Evolutionary conservation across 2,888 invertebrate species (phyloP).

Genomic region (Drosophila kokeensis): DNA sequence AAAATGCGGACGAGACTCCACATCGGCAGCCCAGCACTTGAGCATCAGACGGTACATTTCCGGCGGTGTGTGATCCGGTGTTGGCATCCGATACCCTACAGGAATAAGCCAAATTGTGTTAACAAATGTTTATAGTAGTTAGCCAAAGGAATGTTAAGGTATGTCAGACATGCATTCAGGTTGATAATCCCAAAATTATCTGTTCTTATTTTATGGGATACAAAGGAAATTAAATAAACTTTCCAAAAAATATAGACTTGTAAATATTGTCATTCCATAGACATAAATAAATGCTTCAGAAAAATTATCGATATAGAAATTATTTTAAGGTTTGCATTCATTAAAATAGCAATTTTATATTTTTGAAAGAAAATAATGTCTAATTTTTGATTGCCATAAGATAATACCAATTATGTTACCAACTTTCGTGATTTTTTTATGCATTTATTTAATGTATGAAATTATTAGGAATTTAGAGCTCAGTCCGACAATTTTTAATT

Average conservation of each 20-base stretch:
- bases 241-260: not conserved
- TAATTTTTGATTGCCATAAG: not conserved
- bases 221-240: not conserved
- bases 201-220: not conserved
- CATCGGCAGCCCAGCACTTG: constrained; percentile 97
- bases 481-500: not conserved
- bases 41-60: constrained; percentile 96
- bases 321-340: not conserved
- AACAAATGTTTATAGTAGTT: not conserved
- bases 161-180: not conserved
- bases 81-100: constrained; percentile 96
- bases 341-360: constrained; percentile 2
- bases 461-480: not conserved
- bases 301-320: not conserved
- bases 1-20: constrained; percentile 96
- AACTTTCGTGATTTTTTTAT: not conserved
- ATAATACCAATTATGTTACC: no score
- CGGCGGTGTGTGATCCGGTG: constrained; percentile 94
- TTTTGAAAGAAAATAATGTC: not conserved
- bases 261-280: not conserved
- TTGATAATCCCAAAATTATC: not conserved
- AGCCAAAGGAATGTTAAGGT: not conserved
- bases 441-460: not conserved
- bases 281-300: not conserved
- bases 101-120: not conserved